Conservation (phyloP, 2,888 invertebrate genomes). For the Lasioglossum malachurum region DNA sequence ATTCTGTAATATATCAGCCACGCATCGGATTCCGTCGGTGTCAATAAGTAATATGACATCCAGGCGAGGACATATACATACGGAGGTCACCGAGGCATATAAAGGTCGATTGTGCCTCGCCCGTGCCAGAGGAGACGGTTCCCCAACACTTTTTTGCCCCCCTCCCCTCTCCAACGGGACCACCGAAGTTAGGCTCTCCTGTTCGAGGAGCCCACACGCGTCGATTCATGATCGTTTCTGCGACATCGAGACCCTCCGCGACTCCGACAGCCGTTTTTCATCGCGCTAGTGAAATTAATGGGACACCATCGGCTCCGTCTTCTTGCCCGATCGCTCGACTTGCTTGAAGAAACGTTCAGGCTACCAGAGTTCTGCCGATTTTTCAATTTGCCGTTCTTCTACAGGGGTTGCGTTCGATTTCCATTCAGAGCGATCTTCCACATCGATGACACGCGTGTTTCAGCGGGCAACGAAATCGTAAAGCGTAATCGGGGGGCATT, state of each 20-base stretch:
- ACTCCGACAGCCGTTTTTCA: neutral
- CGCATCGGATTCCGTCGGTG: slow-evolving; percentile 65
- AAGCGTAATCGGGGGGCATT: slow-evolving; percentile 59
- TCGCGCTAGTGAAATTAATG: neutral
- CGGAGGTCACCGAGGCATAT: slow-evolving; percentile 50
- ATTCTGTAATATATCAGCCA: slow-evolving; percentile 42
- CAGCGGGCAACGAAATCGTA: slow-evolving; percentile 33
- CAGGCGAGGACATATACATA: slow-evolving; percentile 67
- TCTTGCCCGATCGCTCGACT: neutral
- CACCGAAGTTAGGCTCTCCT: slow-evolving; percentile 39
- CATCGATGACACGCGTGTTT: slow-evolving; percentile 3
- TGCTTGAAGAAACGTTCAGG: neutral
- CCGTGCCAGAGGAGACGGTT: slow-evolving; percentile 6
- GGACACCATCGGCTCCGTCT: neutral
- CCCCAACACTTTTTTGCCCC: neutral
- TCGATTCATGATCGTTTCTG: slow-evolving; percentile 4
- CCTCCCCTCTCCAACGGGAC: slow-evolving; percentile 44
- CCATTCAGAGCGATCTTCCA: neutral
- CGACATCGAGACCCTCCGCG: neutral
- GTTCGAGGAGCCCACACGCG: slow-evolving; percentile 29
- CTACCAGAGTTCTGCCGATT: neutral
- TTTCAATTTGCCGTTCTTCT: neutral
- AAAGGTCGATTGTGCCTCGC: slow-evolving; percentile 66
- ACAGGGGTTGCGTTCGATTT: neutral
- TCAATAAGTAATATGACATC: slow-evolving; percentile 77